These are phyloP conservation scores for Naso thynnoides DNA, from an alignment of 2,797 vertebrate species.

Conservation along the genomic window DNA sequence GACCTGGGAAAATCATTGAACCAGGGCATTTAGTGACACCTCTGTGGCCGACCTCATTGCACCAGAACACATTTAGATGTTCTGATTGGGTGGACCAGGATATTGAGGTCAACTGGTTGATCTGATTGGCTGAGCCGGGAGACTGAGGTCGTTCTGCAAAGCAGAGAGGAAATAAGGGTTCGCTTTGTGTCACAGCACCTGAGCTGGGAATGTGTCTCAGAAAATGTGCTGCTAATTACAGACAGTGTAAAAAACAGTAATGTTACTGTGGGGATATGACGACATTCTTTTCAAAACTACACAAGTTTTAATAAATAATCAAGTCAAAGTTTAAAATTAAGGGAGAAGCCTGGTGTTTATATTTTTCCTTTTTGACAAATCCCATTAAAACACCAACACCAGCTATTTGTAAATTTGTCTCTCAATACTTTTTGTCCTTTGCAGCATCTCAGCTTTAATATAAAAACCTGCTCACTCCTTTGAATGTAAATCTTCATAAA, in stretches of 20 bases:
- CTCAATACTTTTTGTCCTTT: neutral
- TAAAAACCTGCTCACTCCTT: neutral
- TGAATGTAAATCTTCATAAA: neutral
- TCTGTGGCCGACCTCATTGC: conserved; percentile 53
- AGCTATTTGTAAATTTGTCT: too few species aligned
- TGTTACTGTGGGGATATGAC: neutral
- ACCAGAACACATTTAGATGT: conserved; percentile 78
- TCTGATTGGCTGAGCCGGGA: conserved; percentile 74
- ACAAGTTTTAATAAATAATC: neutral
- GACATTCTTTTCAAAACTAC: neutral
- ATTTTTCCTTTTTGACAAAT: conserved; percentile 1
- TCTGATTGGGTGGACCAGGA: conserved; percentile 81
- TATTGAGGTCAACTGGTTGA: conserved; percentile 80
- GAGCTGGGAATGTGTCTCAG: conserved; percentile 10
- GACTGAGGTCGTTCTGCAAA: conserved; percentile 47
- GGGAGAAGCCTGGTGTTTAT: neutral
- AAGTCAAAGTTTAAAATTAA: too few species aligned
- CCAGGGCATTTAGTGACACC: conserved; percentile 59
- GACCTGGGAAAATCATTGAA: conserved; percentile 73
- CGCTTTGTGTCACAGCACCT: conserved; percentile 20
- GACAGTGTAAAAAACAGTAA: neutral
- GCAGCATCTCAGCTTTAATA: neutral
- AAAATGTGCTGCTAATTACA: conserved; percentile 33
- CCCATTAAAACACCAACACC: neutral
- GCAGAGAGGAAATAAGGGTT: conserved; percentile 69